Percentiles rank a stretch among this genome's conserved stretches.
These are phyloP conservation scores for Notechis scutatus DNA, from an alignment of 2,113 vertebrate species.

Conservation along the genomic window DNA sequence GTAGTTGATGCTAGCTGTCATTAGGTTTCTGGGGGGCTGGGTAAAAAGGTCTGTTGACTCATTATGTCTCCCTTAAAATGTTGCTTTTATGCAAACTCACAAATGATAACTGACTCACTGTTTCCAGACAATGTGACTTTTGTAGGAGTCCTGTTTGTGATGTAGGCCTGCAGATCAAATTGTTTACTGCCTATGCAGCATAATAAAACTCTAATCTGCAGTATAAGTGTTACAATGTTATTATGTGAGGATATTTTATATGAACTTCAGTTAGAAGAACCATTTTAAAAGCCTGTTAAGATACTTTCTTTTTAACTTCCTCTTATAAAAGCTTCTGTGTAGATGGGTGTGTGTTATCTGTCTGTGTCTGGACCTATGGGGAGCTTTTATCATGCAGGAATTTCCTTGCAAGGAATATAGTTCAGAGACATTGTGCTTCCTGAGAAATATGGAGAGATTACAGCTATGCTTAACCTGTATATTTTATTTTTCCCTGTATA, in stretches of 20 bases:
- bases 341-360: background rate
- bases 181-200: background rate
- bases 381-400: background rate
- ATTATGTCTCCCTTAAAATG: background rate
- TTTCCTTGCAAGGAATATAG: background rate
- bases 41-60: background rate
- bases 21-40: background rate
- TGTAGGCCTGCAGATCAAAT: background rate
- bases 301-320: background rate
- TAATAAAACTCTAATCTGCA: background rate
- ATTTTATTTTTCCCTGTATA: background rate
- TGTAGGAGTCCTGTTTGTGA: background rate
- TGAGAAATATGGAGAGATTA: background rate
- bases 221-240: background rate
- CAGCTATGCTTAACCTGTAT: no score
- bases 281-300: background rate
- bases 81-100: background rate
- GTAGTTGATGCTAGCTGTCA: background rate
- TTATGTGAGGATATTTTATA: background rate
- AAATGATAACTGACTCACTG: background rate
- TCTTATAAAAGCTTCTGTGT: background rate
- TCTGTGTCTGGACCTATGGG: background rate
- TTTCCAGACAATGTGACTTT: background rate
- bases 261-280: background rate
- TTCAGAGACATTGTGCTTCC: background rate